phyloP scores from a whole-genome alignment of 2,113 vertebrate species.

The Hemicordylus capensis region DNA sequence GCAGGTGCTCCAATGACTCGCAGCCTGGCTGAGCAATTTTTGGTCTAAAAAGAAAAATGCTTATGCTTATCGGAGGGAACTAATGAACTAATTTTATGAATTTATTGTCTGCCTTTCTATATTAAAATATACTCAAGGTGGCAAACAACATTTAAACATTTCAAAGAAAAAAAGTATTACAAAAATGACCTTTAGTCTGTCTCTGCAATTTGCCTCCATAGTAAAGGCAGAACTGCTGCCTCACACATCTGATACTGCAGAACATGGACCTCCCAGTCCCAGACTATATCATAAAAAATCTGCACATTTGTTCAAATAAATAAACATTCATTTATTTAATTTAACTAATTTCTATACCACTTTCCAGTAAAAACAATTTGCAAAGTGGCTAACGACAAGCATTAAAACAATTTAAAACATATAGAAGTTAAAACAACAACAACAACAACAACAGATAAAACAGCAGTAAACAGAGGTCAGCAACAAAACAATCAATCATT shows the following conservation, averaged over 20 bases:
- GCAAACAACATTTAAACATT: no score
- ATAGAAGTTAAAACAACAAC: background rate
- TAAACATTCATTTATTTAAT: no score
- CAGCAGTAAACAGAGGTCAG: background rate
- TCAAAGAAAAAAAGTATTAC: background rate
- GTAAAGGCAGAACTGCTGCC: background rate
- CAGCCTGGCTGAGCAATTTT: no score
- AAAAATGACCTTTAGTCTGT: background rate
- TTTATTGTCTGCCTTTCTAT: no score
- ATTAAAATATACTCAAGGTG: no score
- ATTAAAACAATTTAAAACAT: background rate
- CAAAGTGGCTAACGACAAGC: background rate
- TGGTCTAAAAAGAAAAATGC: no score
- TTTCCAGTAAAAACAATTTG: background rate
- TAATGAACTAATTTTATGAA: no score
- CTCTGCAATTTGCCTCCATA: background rate
- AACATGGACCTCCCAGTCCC: background rate
- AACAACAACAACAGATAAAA: background rate
- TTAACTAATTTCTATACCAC: background rate
- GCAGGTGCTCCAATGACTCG: no score
- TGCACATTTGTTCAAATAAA: no score
- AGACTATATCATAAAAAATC: background rate
- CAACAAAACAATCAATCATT: background rate
- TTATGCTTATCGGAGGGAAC: no score
- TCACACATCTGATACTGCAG: background rate